A percentile compares a stretch with the other conserved stretches of the same genome.
phyloP scores from a whole-genome alignment of 2,888 invertebrate species.

The Mythimna loreyi region DNA sequence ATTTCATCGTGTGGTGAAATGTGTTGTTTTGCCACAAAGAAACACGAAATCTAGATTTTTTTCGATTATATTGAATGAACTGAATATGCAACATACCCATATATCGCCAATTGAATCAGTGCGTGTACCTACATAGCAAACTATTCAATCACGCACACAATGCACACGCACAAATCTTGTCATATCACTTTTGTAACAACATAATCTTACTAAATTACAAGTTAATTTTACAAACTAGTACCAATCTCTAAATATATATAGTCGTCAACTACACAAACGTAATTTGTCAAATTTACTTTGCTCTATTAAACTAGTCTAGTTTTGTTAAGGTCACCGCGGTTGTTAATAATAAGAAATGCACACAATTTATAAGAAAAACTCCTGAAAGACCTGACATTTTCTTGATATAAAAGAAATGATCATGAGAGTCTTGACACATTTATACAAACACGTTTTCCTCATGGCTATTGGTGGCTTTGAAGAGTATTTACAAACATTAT shows the following conservation, averaged over 20 bases:
- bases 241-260: slow-evolving; percentile 44
- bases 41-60: slow-evolving; percentile 17
- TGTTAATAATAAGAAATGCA: slow-evolving; percentile 48
- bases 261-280: slow-evolving; percentile 40
- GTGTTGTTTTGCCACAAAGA: slow-evolving; percentile 5
- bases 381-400: slow-evolving; percentile 20
- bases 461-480: slow-evolving; percentile 35
- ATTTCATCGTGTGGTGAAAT: slow-evolving; percentile 27
- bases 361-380: slow-evolving; percentile 40
- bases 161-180: slow-evolving; percentile 15
- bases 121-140: slow-evolving; percentile 28
- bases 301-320: slow-evolving; percentile 57
- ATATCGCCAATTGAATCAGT: slow-evolving; percentile 13
- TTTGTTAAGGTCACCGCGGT: slow-evolving; percentile 55
- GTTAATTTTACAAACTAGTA: slow-evolving; percentile 41
- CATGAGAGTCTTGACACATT: slow-evolving; percentile 45
- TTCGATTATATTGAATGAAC: slow-evolving; percentile 15
- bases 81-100: slow-evolving; percentile 28
- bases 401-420: slow-evolving; percentile 30
- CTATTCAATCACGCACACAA: slow-evolving; percentile 18
- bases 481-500: slow-evolving; percentile 32
- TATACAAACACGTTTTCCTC: slow-evolving; percentile 29
- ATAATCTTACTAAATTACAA: slow-evolving; percentile 31
- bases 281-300: slow-evolving; percentile 59
- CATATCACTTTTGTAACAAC: slow-evolving; percentile 3